A percentile compares a stretch with the other conserved stretches of the same genome.
phyloP scores from a whole-genome alignment of 1,140 invertebrate species.

The Hylyphantes graminicola region DNA sequence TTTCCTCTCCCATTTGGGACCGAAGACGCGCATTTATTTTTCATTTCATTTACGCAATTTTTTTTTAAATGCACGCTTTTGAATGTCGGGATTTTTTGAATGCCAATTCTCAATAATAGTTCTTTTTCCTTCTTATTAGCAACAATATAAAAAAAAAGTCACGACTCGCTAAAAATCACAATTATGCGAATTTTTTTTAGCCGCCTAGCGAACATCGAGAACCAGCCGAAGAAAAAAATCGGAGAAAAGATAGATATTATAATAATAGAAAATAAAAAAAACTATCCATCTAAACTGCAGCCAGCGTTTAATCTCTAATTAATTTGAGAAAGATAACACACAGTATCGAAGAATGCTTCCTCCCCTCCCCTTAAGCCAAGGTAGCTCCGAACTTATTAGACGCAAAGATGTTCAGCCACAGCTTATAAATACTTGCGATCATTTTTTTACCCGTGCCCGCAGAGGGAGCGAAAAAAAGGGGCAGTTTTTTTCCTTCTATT shows the following conservation, averaged over 20 bases:
- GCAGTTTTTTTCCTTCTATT: background rate
- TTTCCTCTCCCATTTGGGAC: too few relatives aligned
- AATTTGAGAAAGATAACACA: conserved; percentile 61
- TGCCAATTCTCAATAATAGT: conserved; percentile 27
- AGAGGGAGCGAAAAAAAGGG: background rate
- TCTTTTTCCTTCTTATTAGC: conserved; percentile 58
- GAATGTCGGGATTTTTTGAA: conserved; percentile 34
- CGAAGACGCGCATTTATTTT: too few relatives aligned
- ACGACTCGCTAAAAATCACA: conserved; percentile 43
- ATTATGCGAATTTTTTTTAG: conserved; percentile 50
- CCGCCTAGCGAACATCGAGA: conserved; percentile 42
- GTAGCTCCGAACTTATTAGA: conserved; percentile 58
- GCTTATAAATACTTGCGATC: conserved; percentile 35
- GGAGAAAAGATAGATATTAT: conserved; percentile 2
- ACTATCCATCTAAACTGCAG: conserved; percentile 17
- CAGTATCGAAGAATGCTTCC: conserved; percentile 54
- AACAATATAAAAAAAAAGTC: conserved; percentile 39
- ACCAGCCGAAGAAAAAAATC: conserved; percentile 40
- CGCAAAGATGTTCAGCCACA: conserved; percentile 30
- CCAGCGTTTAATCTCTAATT: conserved; percentile 59
- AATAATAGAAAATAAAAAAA: conserved; percentile 33
- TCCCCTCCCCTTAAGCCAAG: conserved; percentile 51
- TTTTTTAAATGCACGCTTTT: conserved; percentile 2
- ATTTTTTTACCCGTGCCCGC: conserved; percentile 27
- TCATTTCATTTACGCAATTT: too few relatives aligned